Conservation (phyloP, 2,888 invertebrate genomes). For the Meloe dianella region DNA sequence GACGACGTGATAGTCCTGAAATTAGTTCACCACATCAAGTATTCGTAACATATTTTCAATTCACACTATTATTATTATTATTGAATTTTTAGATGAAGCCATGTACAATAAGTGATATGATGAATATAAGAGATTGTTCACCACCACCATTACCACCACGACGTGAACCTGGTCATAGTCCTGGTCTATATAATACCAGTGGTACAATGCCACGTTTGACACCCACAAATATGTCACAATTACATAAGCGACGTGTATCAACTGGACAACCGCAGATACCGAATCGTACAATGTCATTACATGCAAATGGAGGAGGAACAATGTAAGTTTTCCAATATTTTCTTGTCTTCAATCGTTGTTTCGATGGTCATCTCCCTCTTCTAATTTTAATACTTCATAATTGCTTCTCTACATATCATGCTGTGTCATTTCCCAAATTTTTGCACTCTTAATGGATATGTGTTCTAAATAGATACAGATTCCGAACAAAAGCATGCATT, state of each 20-base stretch:
- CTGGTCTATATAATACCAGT: background rate
- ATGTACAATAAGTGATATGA: conserved; percentile 74
- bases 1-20: conserved; percentile 65
- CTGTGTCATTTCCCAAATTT: no score
- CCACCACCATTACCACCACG: conserved; percentile 58
- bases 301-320: conserved; percentile 49
- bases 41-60: conserved; percentile 37
- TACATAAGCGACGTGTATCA: conserved; percentile 65
- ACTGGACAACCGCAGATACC: conserved; percentile 44
- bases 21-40: conserved; percentile 65
- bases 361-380: no score
- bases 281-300: conserved; percentile 28
- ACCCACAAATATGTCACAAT: conserved; percentile 63
- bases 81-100: conserved; percentile 61
- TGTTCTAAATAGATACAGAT: no score
- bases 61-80: background rate
- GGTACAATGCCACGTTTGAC: conserved; percentile 59
- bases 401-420: no score
- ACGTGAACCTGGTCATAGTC: conserved; percentile 39
- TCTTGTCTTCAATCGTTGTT: conserved; percentile 3
- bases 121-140: conserved; percentile 66
- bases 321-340: conserved; percentile 45
- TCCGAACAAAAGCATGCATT: no score
- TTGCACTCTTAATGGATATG: no score
- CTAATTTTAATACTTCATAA: no score